phyloP scores from a whole-genome alignment of 2,888 invertebrate genomes.

The Acleris holmiana region DNA sequence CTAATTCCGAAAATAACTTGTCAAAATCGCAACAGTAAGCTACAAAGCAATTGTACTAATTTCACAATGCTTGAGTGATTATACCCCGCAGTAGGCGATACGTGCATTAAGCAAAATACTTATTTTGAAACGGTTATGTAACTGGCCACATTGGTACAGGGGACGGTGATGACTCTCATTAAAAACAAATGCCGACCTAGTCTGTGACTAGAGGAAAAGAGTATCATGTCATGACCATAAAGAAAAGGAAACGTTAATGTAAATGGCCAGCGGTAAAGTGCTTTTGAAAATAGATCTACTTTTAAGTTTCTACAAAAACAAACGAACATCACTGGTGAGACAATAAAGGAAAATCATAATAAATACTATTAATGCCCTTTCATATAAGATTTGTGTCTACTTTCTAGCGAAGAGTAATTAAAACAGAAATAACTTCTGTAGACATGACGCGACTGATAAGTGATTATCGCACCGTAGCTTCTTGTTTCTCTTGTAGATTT shows the following conservation, averaged over 20 bases:
- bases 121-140: conserved; percentile 69
- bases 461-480: no score
- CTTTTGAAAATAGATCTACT: conserved; percentile 3
- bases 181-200: conserved; percentile 15
- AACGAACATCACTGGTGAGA: no score
- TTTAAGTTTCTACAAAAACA: conserved; percentile 13
- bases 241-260: conserved; percentile 13
- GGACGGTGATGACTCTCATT: conserved; percentile 47
- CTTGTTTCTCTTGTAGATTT: no score
- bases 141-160: conserved; percentile 51
- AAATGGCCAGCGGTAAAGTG: background rate
- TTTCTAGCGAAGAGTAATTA: no score
- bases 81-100: conserved; percentile 51
- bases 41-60: conserved; percentile 52
- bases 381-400: no score
- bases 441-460: no score
- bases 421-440: no score
- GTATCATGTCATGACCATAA: conserved; percentile 6
- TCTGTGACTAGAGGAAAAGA: background rate
- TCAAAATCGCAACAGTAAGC: conserved; percentile 18
- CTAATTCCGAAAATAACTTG: conserved; percentile 3
- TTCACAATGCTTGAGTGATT: conserved; percentile 60
- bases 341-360: no score
- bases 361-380: no score
- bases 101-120: conserved; percentile 59